Percentiles rank a stretch among this genome's conserved stretches.
phyloP scores from a whole-genome alignment of 1,140 invertebrate species.

The Ceratoteleas bidentatus region DNA sequence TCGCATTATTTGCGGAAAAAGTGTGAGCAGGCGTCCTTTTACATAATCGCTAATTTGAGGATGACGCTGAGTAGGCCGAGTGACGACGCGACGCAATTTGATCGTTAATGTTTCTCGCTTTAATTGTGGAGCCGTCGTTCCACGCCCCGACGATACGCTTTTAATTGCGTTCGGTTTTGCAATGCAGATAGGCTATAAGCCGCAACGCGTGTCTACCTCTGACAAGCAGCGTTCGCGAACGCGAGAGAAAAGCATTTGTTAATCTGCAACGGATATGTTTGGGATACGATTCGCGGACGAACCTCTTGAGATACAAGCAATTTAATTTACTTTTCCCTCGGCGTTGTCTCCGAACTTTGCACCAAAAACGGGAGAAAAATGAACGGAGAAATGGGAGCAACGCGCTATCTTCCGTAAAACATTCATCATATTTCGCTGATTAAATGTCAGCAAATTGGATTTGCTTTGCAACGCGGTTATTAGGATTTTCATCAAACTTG shows the following conservation, averaged over 20 bases:
- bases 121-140: constrained; percentile 71
- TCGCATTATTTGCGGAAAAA: background rate
- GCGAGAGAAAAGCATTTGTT: constrained; percentile 46
- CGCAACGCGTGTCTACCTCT: constrained; percentile 46
- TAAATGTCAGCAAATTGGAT: constrained; percentile 37
- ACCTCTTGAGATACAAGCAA: constrained; percentile 62
- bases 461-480: too few relatives aligned
- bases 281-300: constrained; percentile 40
- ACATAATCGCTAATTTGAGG: constrained; percentile 60
- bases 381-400: constrained; percentile 7
- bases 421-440: constrained; percentile 49
- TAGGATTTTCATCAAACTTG: too few relatives aligned
- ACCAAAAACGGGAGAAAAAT: constrained; percentile 10
- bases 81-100: constrained; percentile 31
- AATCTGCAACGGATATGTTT: constrained; percentile 53
- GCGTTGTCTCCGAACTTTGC: constrained; percentile 41
- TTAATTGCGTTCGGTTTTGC: constrained; percentile 75
- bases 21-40: constrained; percentile 4
- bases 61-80: constrained; percentile 36
- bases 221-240: constrained; percentile 19
- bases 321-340: constrained; percentile 58
- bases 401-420: constrained; percentile 26
- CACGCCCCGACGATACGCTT: constrained; percentile 70
- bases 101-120: constrained; percentile 74
- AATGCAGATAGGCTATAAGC: constrained; percentile 72